Conservation (phyloP, 1,140 invertebrate species). For the Zaprionus davidi region DNA sequence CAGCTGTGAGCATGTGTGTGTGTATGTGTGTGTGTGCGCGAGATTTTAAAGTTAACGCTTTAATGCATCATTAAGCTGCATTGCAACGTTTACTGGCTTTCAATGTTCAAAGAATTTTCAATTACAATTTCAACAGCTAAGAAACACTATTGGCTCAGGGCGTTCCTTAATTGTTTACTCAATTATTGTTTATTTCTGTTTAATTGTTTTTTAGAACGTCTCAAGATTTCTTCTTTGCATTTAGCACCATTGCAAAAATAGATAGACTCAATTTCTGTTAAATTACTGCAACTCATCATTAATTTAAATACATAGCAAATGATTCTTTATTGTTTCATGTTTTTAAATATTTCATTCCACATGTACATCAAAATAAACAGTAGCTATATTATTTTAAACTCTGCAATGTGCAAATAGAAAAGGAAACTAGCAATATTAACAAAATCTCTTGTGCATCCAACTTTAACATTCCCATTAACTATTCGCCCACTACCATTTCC, state of each 20-base stretch:
- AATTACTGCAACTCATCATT: no score
- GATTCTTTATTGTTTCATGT: no score
- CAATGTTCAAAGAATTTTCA: neutral
- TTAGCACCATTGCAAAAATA: neutral
- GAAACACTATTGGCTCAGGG: neutral
- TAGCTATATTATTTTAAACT: no score
- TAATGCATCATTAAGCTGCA: conserved; percentile 69
- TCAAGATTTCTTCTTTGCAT: no score
- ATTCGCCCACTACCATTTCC: neutral
- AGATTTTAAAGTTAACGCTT: conserved; percentile 71
- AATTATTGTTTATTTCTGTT: neutral
- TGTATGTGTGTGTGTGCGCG: conserved; percentile 6
- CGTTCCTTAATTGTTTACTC: no score
- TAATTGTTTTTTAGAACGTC: neutral
- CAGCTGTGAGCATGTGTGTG: conserved; percentile 2
- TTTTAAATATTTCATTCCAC: no score
- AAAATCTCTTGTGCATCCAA: neutral
- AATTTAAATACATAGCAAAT: no score
- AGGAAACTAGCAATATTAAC: neutral
- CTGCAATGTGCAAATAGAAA: neutral
- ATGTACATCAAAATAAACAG: no score
- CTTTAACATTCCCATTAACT: neutral
- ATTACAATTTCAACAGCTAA: neutral
- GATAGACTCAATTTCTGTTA: neutral
- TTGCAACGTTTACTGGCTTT: conserved; percentile 17